These are phyloP conservation scores for Meteorus cinctellus DNA, from an alignment of 2,888 invertebrate species.

Conservation along the genomic window DNA sequence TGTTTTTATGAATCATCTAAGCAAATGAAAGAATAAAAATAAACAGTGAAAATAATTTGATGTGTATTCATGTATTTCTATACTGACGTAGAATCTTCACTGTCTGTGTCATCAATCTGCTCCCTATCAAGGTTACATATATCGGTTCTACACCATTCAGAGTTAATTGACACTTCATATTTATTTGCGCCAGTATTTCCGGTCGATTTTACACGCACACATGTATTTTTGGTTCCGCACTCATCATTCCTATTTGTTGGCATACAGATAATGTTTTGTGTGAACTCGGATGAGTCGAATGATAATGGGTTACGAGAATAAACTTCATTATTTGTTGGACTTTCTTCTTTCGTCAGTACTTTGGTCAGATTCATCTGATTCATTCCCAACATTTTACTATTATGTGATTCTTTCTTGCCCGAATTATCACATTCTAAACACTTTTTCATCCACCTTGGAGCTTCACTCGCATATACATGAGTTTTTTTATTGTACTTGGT, in stretches of 20 bases:
- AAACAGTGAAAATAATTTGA: background rate
- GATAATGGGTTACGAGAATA: slow-evolving; percentile 38
- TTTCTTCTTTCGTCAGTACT: slow-evolving; percentile 50
- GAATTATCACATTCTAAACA: slow-evolving; percentile 59
- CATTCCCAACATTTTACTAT: slow-evolving; percentile 38
- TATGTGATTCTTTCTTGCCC: slow-evolving; percentile 48
- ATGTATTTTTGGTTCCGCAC: slow-evolving; percentile 56
- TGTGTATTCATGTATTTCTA: slow-evolving; percentile 47
- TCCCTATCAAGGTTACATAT: slow-evolving; percentile 48
- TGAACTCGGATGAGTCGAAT: slow-evolving; percentile 46
- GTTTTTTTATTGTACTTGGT: slow-evolving; percentile 65
- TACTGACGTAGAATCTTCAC: slow-evolving; percentile 68
- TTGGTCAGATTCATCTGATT: slow-evolving; percentile 47
- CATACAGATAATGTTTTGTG: slow-evolving; percentile 41
- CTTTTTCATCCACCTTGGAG: slow-evolving; percentile 68
- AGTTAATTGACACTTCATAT: slow-evolving; percentile 60
- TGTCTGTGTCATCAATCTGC: slow-evolving; percentile 62
- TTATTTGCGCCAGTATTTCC: slow-evolving; percentile 55
- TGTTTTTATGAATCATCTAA: slow-evolving; percentile 1
- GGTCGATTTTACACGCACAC: slow-evolving; percentile 60
- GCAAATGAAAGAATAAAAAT: background rate
- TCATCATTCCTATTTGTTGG: slow-evolving; percentile 45
- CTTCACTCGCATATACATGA: slow-evolving; percentile 63
- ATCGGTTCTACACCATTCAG: slow-evolving; percentile 56
- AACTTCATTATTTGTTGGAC: slow-evolving; percentile 50